Evolutionary conservation across 1,140 invertebrate genomes (phyloP), one percentile per base, ranked within the genome.

Genomic region (Ptiloglossa arizonensis): DNA sequence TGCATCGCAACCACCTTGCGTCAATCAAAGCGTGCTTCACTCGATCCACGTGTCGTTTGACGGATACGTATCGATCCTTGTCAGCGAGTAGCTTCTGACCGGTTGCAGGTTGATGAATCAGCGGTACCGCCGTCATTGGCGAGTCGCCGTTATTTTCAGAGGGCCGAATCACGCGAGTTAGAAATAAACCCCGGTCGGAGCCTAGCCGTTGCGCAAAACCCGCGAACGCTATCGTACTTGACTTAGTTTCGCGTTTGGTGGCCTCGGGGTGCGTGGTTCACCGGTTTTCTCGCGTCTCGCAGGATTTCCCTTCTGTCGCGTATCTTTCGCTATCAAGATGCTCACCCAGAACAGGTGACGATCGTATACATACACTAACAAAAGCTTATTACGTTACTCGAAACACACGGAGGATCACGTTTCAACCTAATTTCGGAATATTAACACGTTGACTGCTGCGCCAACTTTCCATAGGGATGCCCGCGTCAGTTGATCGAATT

Each of bases 121-220:
- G 79, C 72, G 41, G 29, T 41, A 38, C 27, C 64, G 50, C 38
- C 70, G 75, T 80, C 66, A 80, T 83, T 83, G 67, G 80, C 73
- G 70, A 81, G 52, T 35, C 69, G 57, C 64, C 24, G 82, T 87
- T 90, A 90, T 90, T 90, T 90, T 90, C 79, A 89, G 88, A 81
- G 66, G 54, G 57, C 48, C 87, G 88, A 90, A 89, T 90, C 89
- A 90, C 75, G 78, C 71, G 73, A 73, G 81, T 80, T 85, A 81
- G 82, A 90, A 89, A 90, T 90, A 90, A 89, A 88, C 87, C 66
- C 59, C 70, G 50, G 69, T 64, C 64, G 38, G 62, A 78, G 71
- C 66, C 67, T 67, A 75, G 71, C 70, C 56, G 79, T 89, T 87
- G 87, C 87, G 87, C 86, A 85, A 87, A 88, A 50, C 76, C 77